Conservation (phyloP, 2,888 invertebrate species). For the Myopa testacea region DNA sequence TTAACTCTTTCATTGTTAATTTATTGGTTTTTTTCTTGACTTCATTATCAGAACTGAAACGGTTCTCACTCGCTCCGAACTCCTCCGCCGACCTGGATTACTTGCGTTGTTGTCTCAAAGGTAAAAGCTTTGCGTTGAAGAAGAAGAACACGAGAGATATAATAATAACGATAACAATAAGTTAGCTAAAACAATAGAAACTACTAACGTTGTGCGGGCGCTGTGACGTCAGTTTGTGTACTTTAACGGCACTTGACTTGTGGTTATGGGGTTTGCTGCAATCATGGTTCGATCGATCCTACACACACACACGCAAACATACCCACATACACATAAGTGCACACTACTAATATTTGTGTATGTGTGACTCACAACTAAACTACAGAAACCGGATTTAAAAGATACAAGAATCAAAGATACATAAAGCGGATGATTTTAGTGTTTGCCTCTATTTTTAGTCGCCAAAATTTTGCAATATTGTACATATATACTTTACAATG, state of each 20-base stretch:
- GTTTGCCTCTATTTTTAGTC: too few species aligned
- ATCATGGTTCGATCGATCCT: background rate
- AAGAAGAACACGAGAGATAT: background rate
- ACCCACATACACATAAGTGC: too few species aligned
- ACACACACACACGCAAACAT: background rate
- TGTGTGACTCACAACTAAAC: too few species aligned
- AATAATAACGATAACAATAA: slow-evolving; percentile 10
- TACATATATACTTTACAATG: too few species aligned
- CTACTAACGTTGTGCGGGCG: slow-evolving; percentile 43
- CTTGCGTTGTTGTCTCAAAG: slow-evolving; percentile 68
- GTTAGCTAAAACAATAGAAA: slow-evolving; percentile 33
- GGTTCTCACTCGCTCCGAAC: slow-evolving; percentile 65
- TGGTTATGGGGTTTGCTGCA: background rate
- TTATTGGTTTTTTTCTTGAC: slow-evolving; percentile 17
- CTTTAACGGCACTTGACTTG: background rate
- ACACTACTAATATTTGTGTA: too few species aligned
- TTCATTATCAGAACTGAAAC: slow-evolving; percentile 58
- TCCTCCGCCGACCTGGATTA: slow-evolving; percentile 68
- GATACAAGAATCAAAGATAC: too few species aligned
- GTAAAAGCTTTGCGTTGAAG: slow-evolving; percentile 54
- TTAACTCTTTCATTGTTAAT: background rate
- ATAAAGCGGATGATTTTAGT: too few species aligned
- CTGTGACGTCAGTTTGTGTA: background rate
- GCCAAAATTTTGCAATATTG: too few species aligned
- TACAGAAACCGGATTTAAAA: too few species aligned